These are phyloP conservation scores for Machimus atricapillus DNA, from an alignment of 2,888 invertebrate species.

Conservation along the genomic window DNA sequence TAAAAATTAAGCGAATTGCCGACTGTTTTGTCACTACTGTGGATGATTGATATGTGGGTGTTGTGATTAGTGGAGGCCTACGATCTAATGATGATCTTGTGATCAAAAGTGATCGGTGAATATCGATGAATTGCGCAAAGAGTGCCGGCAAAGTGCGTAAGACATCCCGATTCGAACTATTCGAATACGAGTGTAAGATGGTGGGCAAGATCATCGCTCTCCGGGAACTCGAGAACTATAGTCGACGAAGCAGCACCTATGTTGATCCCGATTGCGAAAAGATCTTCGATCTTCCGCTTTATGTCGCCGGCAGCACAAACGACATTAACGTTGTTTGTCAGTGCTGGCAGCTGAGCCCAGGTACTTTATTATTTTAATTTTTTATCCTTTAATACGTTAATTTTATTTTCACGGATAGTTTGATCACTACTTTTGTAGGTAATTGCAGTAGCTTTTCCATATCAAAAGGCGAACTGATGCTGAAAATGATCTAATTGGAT, in stretches of 20 bases:
- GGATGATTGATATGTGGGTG: background rate
- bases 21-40: background rate
- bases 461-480: background rate
- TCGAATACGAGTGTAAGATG: constrained; percentile 50
- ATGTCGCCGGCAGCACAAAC: constrained; percentile 60
- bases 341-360: constrained; percentile 61
- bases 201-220: constrained; percentile 61
- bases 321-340: constrained; percentile 61
- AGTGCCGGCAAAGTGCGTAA: background rate
- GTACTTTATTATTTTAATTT: constrained; percentile 51
- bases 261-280: constrained; percentile 63
- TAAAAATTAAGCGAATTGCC: background rate
- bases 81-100: background rate
- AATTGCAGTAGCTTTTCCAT: background rate
- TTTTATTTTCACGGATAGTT: background rate
- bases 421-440: background rate
- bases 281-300: constrained; percentile 60
- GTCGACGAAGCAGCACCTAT: constrained; percentile 61
- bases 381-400: background rate
- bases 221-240: constrained; percentile 60
- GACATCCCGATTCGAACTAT: background rate
- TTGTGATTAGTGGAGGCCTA: background rate
- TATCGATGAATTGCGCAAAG: background rate
- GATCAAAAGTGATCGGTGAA: background rate
- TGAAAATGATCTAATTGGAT: background rate